A percentile compares a stretch with the other conserved stretches of the same genome.
Conservation (phyloP, 2,888 invertebrate species). For the Candidula unifasciata region DNA sequence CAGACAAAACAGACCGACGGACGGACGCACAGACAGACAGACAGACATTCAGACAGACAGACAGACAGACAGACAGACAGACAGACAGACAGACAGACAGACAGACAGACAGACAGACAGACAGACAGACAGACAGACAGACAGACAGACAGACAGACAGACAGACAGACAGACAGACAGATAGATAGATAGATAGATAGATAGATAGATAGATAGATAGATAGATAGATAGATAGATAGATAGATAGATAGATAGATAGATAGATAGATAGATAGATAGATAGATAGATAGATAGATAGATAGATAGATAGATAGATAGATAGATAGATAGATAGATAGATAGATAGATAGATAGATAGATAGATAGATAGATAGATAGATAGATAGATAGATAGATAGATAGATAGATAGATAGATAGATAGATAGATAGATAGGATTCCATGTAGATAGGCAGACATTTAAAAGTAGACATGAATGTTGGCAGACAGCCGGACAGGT, state of each 20-base stretch:
- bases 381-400: neutral
- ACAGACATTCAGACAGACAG: neutral
- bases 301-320: slow-evolving; percentile 11
- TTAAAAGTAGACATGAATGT: neutral
- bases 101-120: no score
- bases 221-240: slow-evolving; percentile 11
- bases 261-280: slow-evolving; percentile 8
- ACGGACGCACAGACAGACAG: neutral
- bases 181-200: slow-evolving; percentile 8
- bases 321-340: slow-evolving; percentile 1
- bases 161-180: neutral
- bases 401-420: slow-evolving; percentile 7
- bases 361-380: slow-evolving; percentile 11
- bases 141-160: neutral
- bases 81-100: neutral
- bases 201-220: slow-evolving; percentile 8
- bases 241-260: slow-evolving; percentile 8
- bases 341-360: neutral
- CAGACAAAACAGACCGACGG: neutral
- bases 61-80: neutral
- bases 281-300: neutral
- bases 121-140: neutral
- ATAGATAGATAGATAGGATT: slow-evolving; percentile 15
- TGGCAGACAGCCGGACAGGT: neutral
- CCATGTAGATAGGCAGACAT: slow-evolving; percentile 23